Percentiles rank a stretch among this genome's conserved stretches.
Conservation (phyloP, 2,797 vertebrate genomes). For the Sebastes steindachneri region DNA sequence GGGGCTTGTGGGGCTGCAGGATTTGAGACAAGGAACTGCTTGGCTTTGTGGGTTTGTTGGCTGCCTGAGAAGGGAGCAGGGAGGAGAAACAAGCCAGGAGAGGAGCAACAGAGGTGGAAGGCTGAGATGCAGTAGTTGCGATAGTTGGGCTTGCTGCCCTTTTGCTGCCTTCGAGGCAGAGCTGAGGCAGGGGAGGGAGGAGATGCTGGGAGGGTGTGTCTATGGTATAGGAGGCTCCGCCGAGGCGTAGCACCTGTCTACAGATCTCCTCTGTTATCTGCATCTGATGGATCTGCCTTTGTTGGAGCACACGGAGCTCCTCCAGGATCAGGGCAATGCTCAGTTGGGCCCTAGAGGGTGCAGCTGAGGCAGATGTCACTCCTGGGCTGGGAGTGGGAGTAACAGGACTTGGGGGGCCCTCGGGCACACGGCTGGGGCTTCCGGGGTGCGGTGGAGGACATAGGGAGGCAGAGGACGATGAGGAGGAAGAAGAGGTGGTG, state of each 20-base stretch:
- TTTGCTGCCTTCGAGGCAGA: constrained; percentile 84
- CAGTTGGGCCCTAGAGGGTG: constrained; percentile 80
- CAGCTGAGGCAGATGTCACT: constrained; percentile 77
- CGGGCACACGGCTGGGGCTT: constrained; percentile 87
- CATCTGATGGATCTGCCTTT: constrained; percentile 94
- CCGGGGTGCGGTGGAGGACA: constrained; percentile 85
- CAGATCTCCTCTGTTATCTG: constrained; percentile 95
- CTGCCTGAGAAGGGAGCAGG: constrained; percentile 77
- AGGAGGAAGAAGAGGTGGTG: constrained; percentile 80
- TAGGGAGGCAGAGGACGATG: constrained; percentile 81
- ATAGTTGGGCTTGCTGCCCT: constrained; percentile 62
- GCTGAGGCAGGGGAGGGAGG: constrained; percentile 78
- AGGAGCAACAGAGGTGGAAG: constrained; percentile 76
- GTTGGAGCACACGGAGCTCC: constrained; percentile 90
- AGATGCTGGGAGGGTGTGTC: constrained; percentile 78
- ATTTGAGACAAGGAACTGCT: constrained; percentile 79
- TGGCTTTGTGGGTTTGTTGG: constrained; percentile 75
- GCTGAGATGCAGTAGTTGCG: constrained; percentile 48
- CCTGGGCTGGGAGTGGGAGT: constrained; percentile 81
- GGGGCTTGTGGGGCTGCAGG: constrained; percentile 79
- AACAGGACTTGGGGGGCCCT: constrained; percentile 86
- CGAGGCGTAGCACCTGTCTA: constrained; percentile 89
- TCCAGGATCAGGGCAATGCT: constrained; percentile 93
- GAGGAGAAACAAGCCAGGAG: constrained; percentile 85
- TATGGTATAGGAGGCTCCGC: constrained; percentile 78